Evolutionary conservation across 2,888 invertebrate genomes (phyloP).

Genomic region (Galeruca laticollis): DNA sequence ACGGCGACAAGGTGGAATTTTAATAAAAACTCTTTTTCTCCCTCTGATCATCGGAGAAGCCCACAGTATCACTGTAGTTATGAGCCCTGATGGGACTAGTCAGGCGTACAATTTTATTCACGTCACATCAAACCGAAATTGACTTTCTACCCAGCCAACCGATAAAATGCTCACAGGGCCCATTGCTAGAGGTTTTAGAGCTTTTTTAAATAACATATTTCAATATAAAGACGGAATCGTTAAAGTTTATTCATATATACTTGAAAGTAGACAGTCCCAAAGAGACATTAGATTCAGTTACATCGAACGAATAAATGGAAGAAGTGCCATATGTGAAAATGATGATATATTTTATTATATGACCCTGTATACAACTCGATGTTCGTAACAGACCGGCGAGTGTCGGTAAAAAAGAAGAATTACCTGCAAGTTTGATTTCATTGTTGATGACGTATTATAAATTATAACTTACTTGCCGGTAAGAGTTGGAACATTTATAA

Average conservation of each 20-base stretch:
- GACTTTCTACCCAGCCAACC: constrained; percentile 65
- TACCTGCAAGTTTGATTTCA: constrained; percentile 61
- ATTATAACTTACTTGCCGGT: constrained; percentile 63
- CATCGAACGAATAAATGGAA: too few species aligned
- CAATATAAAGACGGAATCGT: constrained; percentile 39
- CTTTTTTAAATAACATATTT: constrained; percentile 45
- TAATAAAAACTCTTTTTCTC: constrained; percentile 41
- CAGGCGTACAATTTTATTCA: constrained; percentile 65
- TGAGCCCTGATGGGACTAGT: constrained; percentile 60
- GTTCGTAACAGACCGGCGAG: constrained; percentile 6
- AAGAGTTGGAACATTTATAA: constrained; percentile 55
- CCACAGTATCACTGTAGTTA: constrained; percentile 55
- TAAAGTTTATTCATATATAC: constrained; percentile 34
- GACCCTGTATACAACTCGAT: background rate
- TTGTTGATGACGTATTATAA: constrained; percentile 63
- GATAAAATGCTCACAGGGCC: constrained; percentile 60
- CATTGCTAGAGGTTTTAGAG: constrained; percentile 36
- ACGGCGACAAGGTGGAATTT: constrained; percentile 40
- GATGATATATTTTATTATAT: background rate
- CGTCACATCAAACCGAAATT: constrained; percentile 66
- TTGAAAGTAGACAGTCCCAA: too few species aligned
- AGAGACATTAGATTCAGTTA: too few species aligned
- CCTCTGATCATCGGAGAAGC: constrained; percentile 29
- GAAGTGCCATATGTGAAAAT: too few species aligned
- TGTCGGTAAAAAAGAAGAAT: constrained; percentile 51